Conservation (phyloP, 2,888 invertebrate genomes). For the Operophtera brumata region DNA sequence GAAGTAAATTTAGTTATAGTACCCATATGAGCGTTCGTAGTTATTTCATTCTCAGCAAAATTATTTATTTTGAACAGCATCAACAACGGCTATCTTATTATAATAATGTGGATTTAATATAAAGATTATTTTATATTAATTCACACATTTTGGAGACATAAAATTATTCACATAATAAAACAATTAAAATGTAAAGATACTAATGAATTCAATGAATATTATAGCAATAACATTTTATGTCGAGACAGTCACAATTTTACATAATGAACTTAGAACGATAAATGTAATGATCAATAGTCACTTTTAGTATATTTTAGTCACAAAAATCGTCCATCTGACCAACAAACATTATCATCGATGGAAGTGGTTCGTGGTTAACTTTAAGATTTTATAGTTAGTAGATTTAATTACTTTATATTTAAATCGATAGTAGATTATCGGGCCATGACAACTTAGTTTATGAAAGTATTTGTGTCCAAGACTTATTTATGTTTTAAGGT, state of each 20-base stretch:
- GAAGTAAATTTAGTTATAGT: constrained; percentile 65
- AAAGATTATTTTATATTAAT: constrained; percentile 19
- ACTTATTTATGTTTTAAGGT: constrained; percentile 65
- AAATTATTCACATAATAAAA: constrained; percentile 17
- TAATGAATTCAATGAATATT: constrained; percentile 59
- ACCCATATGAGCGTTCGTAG: constrained; percentile 44
- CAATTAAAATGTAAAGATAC: constrained; percentile 33
- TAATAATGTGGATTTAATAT: constrained; percentile 34
- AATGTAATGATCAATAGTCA: constrained; percentile 59
- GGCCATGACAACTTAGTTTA: constrained; percentile 75
- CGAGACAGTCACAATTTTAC: constrained; percentile 56
- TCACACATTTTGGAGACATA: constrained; percentile 14
- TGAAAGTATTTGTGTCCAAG: constrained; percentile 69
- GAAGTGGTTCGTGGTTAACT: constrained; percentile 74
- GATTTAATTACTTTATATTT: constrained; percentile 62
- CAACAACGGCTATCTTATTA: constrained; percentile 31
- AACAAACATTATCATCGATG: constrained; percentile 68
- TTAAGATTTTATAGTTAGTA: constrained; percentile 63
- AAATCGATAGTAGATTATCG: constrained; percentile 71
- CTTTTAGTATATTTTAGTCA: constrained; percentile 62
- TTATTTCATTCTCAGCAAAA: constrained; percentile 40
- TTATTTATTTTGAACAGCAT: constrained; percentile 32
- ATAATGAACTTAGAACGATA: constrained; percentile 50
- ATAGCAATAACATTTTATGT: constrained; percentile 57
- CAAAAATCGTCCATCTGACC: constrained; percentile 64